Percentiles rank a stretch among this genome's conserved stretches.
phyloP scores from a whole-genome alignment of 2,888 invertebrate genomes.

The Gnatocerus cornutus region DNA sequence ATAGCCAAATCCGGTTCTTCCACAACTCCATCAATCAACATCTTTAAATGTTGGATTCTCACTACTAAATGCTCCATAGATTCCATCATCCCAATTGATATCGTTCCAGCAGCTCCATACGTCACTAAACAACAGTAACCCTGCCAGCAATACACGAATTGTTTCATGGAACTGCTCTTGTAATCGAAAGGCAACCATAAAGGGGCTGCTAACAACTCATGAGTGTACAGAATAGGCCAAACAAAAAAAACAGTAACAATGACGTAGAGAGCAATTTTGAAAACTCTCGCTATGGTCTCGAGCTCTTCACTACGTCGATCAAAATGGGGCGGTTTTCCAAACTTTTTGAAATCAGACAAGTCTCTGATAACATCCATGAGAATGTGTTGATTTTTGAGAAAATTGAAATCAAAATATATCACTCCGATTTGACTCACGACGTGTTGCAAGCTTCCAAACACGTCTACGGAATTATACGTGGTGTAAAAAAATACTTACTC shows the following conservation, averaged over 20 bases:
- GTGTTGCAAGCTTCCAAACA: not conserved
- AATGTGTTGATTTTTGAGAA: not conserved
- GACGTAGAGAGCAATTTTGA: not conserved
- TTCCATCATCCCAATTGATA: slow-evolving; percentile 8
- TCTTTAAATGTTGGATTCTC: slow-evolving; percentile 29
- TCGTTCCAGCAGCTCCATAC: slow-evolving; percentile 14
- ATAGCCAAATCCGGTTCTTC: not conserved
- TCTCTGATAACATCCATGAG: not conserved
- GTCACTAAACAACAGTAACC: slow-evolving; percentile 14
- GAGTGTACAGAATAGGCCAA: not conserved
- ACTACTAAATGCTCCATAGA: slow-evolving; percentile 29
- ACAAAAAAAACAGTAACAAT: not conserved
- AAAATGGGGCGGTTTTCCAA: slow-evolving; percentile 17
- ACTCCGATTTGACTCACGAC: not conserved
- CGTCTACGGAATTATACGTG: not conserved
- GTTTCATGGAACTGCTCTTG: slow-evolving; percentile 15
- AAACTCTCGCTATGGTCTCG: not conserved
- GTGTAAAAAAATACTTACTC: not conserved
- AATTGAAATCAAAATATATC: not conserved
- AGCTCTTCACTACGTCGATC: slow-evolving; percentile 11
- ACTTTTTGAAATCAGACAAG: slow-evolving; percentile 18
- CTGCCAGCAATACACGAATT: slow-evolving; percentile 9
- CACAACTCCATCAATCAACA: not conserved
- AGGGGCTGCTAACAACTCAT: too few relatives aligned
- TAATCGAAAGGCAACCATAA: slow-evolving; percentile 37